Conservation (phyloP, 2,113 vertebrate genomes). For the Siniperca knerii region DNA sequence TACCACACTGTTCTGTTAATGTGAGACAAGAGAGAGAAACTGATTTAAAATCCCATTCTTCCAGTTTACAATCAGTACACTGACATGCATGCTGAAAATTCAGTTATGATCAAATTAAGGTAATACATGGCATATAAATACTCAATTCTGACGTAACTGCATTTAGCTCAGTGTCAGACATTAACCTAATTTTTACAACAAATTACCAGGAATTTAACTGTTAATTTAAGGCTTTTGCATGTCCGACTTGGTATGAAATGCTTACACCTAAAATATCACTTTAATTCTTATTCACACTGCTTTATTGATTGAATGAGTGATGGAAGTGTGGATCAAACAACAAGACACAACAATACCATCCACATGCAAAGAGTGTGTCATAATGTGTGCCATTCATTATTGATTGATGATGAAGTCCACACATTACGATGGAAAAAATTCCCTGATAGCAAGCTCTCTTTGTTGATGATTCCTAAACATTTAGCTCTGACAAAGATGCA, state of each 20-base stretch:
- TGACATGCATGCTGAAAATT: background rate
- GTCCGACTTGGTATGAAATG: background rate
- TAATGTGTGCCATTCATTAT: background rate
- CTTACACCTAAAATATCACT: background rate
- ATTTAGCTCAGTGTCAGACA: background rate
- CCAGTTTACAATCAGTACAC: background rate
- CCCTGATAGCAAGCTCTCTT: background rate
- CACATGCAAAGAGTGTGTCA: background rate
- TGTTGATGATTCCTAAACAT: background rate
- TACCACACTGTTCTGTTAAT: conserved; percentile 88
- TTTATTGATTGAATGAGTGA: background rate
- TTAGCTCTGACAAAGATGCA: background rate
- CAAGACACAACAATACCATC: background rate
- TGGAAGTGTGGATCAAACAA: background rate
- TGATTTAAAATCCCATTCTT: conserved; percentile 17
- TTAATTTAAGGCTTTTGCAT: background rate
- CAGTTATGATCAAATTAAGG: background rate
- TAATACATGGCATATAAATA: background rate
- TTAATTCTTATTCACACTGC: background rate
- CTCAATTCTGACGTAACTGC: background rate
- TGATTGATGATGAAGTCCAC: conserved; percentile 30
- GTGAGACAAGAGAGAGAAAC: conserved; percentile 2
- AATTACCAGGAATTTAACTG: background rate
- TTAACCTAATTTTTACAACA: background rate
- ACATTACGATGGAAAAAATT: background rate